phyloP scores from a whole-genome alignment of 2,113 vertebrate species.

The Mobula hypostoma region DNA sequence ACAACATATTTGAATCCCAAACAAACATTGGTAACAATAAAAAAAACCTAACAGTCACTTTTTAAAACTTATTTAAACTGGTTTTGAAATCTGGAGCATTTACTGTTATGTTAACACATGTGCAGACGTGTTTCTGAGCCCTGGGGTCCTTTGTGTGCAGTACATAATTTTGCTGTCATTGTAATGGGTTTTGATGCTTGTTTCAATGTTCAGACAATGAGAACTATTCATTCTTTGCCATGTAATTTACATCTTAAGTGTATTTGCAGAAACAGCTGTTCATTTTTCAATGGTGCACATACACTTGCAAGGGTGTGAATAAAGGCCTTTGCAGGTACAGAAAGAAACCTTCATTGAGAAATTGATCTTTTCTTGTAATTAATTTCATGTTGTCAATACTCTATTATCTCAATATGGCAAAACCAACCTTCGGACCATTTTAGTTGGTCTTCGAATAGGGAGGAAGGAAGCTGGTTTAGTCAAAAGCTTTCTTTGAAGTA shows the following conservation, averaged over 20 bases:
- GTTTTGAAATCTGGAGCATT: constrained; percentile 1
- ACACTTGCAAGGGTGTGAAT: neutral
- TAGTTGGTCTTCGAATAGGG: neutral
- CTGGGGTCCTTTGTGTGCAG: neutral
- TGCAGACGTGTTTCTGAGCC: neutral
- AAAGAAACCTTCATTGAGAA: neutral
- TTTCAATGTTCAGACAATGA: constrained; percentile 18
- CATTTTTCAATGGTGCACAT: neutral
- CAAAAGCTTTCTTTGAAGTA: neutral
- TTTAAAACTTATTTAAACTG: neutral
- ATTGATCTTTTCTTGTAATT: neutral
- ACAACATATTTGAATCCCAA: neutral
- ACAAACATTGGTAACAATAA: neutral
- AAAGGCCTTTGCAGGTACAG: neutral
- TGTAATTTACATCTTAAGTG: neutral
- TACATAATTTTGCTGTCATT: neutral
- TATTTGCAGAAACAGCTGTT: neutral
- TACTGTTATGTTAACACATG: neutral
- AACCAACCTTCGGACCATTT: neutral
- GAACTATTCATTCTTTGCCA: neutral
- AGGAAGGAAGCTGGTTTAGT: neutral
- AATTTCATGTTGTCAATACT: neutral
- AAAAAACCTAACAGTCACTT: neutral
- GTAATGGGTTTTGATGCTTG: constrained; percentile 13
- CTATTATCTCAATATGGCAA: neutral